Base-by-base conservation (phyloP, 30 jellyfish, hydroid and myxozoan genomes). In the Aurelia coerulea region DNA sequence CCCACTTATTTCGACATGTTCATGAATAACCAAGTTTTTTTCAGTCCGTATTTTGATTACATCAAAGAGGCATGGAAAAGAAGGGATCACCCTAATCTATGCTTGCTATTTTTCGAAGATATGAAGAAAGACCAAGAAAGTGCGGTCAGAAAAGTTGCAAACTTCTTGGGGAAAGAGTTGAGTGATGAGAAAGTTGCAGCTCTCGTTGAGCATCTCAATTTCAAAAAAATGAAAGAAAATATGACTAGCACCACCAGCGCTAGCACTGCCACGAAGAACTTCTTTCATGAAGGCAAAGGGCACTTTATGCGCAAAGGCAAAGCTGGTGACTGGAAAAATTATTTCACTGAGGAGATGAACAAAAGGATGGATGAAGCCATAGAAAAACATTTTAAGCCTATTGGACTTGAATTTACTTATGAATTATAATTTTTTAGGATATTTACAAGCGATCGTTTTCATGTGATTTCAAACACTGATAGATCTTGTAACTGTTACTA, bases 231-330 rank as follows among this genome's bases (percentile, higher is more conserved):
- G 52, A 19, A 68, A 16, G 78, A 5, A 68, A 4, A 4, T 7
- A 46, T 46, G 56, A 6, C 56, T 46, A 23, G 29, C 29, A 23
- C 29, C 29, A 14, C 56, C 15, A 7, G 56, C 12, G 56, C 56
- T 9, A 9, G 56, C 56, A 46, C 2, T 9, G 14, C 12, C 56
- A 7, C 1, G 14, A 46, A 46, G 14, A 6, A 7, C 15, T 13
- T 1, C 6, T 46, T 46, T 46, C 56, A 46, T 46, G 56, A 46
- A 46, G 56, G 56, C 56, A 46, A 46, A 46, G 56, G 56, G 14
- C 42, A 68, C 72, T 74, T 74, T 23, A 42, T 74, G 70, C 85
- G 85, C 2, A 74, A 74, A 50, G 85, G 85, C 23, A 37, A 74
- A 2, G 85, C 58, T 1, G 85, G 85, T 5, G 85, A 74, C 46